phyloP scores from a whole-genome alignment of 2,113 vertebrate genomes.

The Passer domesticus region DNA sequence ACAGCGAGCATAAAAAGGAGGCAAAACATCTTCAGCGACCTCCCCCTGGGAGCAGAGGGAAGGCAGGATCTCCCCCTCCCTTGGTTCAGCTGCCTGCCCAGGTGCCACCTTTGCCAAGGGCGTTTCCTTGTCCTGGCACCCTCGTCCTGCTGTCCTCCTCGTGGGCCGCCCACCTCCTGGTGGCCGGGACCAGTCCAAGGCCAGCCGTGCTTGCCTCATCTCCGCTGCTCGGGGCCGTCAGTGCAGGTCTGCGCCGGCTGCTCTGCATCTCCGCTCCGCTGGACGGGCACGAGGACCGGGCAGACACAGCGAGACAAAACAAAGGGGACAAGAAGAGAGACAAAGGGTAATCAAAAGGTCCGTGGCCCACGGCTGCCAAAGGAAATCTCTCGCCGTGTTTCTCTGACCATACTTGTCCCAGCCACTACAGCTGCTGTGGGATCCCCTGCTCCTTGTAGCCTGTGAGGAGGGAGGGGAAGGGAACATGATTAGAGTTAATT shows the following conservation, averaged over 20 bases:
- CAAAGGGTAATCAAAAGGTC: slow-evolving; percentile 62
- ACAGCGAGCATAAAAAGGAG: not conserved
- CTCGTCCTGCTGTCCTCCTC: not conserved
- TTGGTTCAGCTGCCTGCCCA: not conserved
- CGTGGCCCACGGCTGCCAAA: slow-evolving; percentile 29
- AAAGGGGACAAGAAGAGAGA: slow-evolving; percentile 52
- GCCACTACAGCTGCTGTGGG: slow-evolving; percentile 87
- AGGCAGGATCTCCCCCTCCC: not conserved
- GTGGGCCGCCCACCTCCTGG: rapidly evolving
- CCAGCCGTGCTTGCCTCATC: not conserved
- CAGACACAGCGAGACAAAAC: slow-evolving; percentile 6
- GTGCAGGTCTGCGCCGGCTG: slow-evolving; percentile 56
- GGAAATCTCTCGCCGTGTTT: slow-evolving; percentile 21
- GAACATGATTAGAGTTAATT: slow-evolving; percentile 9
- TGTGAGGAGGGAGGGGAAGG: slow-evolving; percentile 66
- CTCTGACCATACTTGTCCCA: slow-evolving; percentile 40
- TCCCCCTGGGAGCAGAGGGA: not conserved
- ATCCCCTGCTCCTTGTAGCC: slow-evolving; percentile 89
- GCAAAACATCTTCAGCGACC: not conserved
- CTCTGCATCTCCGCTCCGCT: slow-evolving; percentile 70
- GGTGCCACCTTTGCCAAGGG: not conserved
- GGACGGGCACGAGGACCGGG: not conserved
- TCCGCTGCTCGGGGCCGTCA: not conserved
- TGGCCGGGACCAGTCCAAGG: not conserved
- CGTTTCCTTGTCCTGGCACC: not conserved